Base-by-base conservation (phyloP, 2,113 vertebrate species). In the Scolopax mira region DNA sequence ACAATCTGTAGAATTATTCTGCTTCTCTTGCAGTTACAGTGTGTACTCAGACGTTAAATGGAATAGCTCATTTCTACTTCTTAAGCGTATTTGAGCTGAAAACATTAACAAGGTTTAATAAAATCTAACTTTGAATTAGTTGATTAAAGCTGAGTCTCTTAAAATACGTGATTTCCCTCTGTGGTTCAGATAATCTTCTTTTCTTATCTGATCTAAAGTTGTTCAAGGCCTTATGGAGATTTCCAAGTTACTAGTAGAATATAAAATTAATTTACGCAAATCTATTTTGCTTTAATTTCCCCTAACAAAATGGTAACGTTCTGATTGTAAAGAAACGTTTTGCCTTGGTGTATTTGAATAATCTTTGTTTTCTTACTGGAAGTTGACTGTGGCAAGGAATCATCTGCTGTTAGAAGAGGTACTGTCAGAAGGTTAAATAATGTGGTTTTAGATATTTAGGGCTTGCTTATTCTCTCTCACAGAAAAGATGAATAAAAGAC, bases 91-190 rank as follows among this genome's bases (percentile, higher is more conserved):
- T 90, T 92, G 44, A 93, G 80, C 41, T 91, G 9, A 65, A 65
- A 85, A 89, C 94, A 83, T 5, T 57, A 79, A 18, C 57, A 93
- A 81, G 22, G 4, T 85, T 92, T 91, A 91, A 80, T 94, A 71
- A 91, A 93, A 85, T 64, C 41, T 58, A 65, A 72, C 48, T 94
- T 89, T 83, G 61, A 92, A 90, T 95, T 92, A 78, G 31, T 70
- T 89, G 41, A 90, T 93, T 94, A 87, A 94, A 93, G 65, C 42
- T 11, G 18, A 79, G 39, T 79, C 39, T 91, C 52, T 85, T 96
- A 92, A 95, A 93, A 94, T 70, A 82, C 10, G 30, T 92, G 71
- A 66, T 88, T 96, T 95, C 48, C 65, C 66, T 93, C 64, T 85
- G 79, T 90, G 64, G 37, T 74, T 91, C 77, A 82, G 58, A 85